Evolutionary conservation across 2,113 vertebrate genomes (phyloP), one percentile per base, ranked within the genome.

Genomic region (Callipepla squamata): DNA sequence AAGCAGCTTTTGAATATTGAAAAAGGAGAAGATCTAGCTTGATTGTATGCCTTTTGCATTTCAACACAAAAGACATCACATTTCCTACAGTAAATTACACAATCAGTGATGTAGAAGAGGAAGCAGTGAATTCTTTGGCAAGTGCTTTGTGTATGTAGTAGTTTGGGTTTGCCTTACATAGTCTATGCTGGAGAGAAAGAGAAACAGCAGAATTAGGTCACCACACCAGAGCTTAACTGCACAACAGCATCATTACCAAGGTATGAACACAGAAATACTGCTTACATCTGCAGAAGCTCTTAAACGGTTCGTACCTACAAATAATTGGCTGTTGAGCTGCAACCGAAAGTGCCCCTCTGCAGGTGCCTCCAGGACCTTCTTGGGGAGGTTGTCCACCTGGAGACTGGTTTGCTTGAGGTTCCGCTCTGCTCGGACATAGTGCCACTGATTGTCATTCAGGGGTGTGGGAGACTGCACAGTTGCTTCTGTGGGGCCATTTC

Each of bases 401-500:
- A 99, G 98, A 3, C 98, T 99, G 3, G 98, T 98, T 93, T 99
- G 98, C 94, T 99, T 99, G 91, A 99, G 98, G 81, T 98, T 99
- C 42, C 99, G 98, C 95, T 99, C 99, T 0, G 98, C 99, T 90
- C 91, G 96, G 36, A 99, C 70, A 1, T 98, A 98, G 97, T 99
- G 99, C 99, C 99, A 99, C 87, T 99, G 99, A 62, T 99, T 97
- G 97, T 99, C 99, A 74, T 99, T 99, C 95, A 99, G 96, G 14
- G 97, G 92, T 23, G 97, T 93, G 47, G 98, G 98, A 85, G 99
- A 99, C 81, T 98, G 98, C 11, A 99, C 97, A 0, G 97, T 96
- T 57, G 98, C 97, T 58, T 98, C 96, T 25, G 97, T 90, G 11
- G 99, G 98, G n/a, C 99, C 98, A 19, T 98, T 98, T 20, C 99